Base-by-base conservation (phyloP, 2,113 vertebrate species). In the Myocastor coypus region DNA sequence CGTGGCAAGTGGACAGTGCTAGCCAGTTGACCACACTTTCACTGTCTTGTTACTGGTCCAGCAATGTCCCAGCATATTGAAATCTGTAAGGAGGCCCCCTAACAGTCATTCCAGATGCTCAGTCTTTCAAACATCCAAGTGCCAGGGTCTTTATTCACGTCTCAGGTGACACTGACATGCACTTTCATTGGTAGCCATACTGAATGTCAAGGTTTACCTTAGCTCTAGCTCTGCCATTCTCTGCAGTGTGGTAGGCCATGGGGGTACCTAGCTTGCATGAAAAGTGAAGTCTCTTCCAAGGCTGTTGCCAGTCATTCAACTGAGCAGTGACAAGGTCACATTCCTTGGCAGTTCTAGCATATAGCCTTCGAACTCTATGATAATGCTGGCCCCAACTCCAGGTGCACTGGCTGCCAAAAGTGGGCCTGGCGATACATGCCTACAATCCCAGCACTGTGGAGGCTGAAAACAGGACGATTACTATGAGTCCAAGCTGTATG, bases 231-330 rank as follows among this genome's bases (percentile, higher is more conserved):
- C 63, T 16, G 0, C 20, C 34, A 3, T 40, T 59, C 22, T 11
- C 17, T 13, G 10, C 14, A 24, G 1, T 17, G 22, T 12, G 90
- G 22, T 16, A 20, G 32, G 30, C 19, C 11, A n/a, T 13, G 12
- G 28, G 0, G 2, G n/a, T 37, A 19, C 0, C 0, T 7, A 1
- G 5, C 52, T 50, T 46, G 34, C 30, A 9, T 7, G 1, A 59
- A 16, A 20, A 34, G 4, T 37, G 30, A 64, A 81, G 57, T 71
- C 24, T 17, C 84, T 83, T 82, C 75, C n/a, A 59, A 94, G 46
- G 34, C 52, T 57, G 69, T 30, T 34, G 17, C 52, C 73, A 40
- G 78, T 42, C 61, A 50, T 3, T 61, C 5, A 90, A 24, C 34
- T 0, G 22, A 19, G 37, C 32, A 68, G 64, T 17, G 46, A 59